Base-by-base conservation (phyloP, 2,797 vertebrate species). In the Sebastes kiyomatsui region DNA sequence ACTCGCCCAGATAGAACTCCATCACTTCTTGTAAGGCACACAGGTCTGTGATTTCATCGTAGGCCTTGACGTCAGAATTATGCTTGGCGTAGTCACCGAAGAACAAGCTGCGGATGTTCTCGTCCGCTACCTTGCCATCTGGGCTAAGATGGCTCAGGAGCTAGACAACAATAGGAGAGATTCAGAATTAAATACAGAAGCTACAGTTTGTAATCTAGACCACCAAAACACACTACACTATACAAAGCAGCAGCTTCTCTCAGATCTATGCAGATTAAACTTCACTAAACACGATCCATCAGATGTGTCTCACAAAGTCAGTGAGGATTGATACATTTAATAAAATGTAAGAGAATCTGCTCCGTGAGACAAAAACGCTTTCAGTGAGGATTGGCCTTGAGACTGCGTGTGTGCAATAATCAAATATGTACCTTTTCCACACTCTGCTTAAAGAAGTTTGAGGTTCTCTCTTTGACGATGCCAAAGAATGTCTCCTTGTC, bases 1-100 rank as follows among this genome's bases (percentile, higher is more conserved):
- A 97, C 52, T 99, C 97, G 9, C 96, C 95, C 28, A 99, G 94
- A 84, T 99, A 98, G 86, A 93, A 91, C 67, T 99, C 97, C 97
- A 99, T 98, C 81, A 96, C 92, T 0, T 68, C 32, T 1, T 96
- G 97, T 73, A 99, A 94, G 1, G 83, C 68, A 1, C 30, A 78
- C 42, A 99, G 84, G 89, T 98, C 96, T 10, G 91, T 95, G 91
- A 99, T 97, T 93, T 99, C 98, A 49, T 99, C 97, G 0, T 99
- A 99, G 8, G 91, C 87, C 88, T 92, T 97, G 2, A 14, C 18
- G 1, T 96, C 95, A 14, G 93, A 95, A 55, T 96, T 95, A 0
- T 95, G 96, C 3, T 95, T 95, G 73, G 92, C 84, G 66, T 96
- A 99, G 87, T 98, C 97, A 28, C 98, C 98, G 14, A 99, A 99